Conservation (phyloP, 2,797 vertebrate species). For the Coregonus suidteri region DNA sequence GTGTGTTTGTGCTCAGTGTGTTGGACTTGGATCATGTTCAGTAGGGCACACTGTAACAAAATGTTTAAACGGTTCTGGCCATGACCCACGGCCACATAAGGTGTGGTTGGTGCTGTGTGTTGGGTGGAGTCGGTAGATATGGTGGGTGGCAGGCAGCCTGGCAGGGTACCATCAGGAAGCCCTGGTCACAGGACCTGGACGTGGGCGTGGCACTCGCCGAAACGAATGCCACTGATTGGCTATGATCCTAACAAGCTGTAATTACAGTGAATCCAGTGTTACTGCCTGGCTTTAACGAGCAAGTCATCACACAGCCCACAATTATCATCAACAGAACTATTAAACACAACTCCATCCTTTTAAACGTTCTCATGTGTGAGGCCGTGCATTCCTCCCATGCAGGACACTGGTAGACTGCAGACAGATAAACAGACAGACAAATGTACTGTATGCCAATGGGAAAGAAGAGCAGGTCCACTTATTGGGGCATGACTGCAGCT, state of each 20-base stretch:
- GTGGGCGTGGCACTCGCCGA: constrained; percentile 20
- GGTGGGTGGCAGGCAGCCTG: constrained; percentile 31
- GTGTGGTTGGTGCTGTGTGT: not conserved
- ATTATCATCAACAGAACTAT: constrained; percentile 75
- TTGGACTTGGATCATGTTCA: constrained; percentile 7
- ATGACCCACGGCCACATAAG: not conserved
- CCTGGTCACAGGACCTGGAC: constrained; percentile 14
- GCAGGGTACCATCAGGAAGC: constrained; percentile 13
- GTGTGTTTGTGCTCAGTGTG: not conserved
- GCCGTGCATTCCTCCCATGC: constrained; percentile 51
- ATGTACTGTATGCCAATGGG: not conserved
- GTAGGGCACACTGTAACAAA: not conserved
- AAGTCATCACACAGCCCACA: constrained; percentile 70
- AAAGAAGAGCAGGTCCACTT: not conserved
- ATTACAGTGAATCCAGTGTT: constrained; percentile 74
- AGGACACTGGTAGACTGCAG: constrained; percentile 51
- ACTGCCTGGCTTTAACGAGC: constrained; percentile 73
- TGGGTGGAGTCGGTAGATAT: not conserved
- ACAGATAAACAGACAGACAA: constrained; percentile 35
- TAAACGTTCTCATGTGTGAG: constrained; percentile 72
- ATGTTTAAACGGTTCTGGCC: constrained; percentile 1
- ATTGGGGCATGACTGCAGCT: not conserved
- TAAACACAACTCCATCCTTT: constrained; percentile 68
- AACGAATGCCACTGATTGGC: constrained; percentile 70
- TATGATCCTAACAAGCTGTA: constrained; percentile 73